Evolutionary conservation across 2,888 invertebrate species (phyloP).

Genomic region (Campoplex nolae): DNA sequence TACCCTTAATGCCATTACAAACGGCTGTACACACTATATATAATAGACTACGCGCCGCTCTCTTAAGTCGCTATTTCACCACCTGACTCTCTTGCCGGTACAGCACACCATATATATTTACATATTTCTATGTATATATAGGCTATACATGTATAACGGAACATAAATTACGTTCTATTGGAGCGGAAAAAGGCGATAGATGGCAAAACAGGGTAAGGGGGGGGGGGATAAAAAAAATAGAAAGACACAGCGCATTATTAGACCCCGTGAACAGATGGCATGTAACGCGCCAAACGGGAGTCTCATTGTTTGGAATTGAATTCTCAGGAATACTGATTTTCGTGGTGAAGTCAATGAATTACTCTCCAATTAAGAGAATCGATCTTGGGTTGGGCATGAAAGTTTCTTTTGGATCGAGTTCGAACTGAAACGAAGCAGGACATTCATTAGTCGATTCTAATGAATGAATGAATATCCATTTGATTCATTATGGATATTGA

Average conservation of each 20-base stretch:
- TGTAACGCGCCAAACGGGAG: not conserved
- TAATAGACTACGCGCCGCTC: conserved; percentile 19
- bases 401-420: too few relatives aligned
- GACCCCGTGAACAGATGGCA: conserved; percentile 41
- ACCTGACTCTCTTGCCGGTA: conserved; percentile 52
- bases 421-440: too few relatives aligned
- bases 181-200: conserved; percentile 56
- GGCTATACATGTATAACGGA: conserved; percentile 36
- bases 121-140: conserved; percentile 11
- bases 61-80: conserved; percentile 72
- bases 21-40: conserved; percentile 48
- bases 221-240: not conserved
- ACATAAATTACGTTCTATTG: conserved; percentile 64
- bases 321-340: too few relatives aligned
- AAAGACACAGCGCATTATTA: conserved; percentile 19
- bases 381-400: too few relatives aligned
- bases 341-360: too few relatives aligned
- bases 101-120: conserved; percentile 18
- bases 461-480: too few relatives aligned
- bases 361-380: too few relatives aligned
- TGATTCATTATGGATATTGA: too few relatives aligned
- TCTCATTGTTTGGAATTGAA: too few relatives aligned
- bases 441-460: too few relatives aligned
- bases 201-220: not conserved
- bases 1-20: conserved; percentile 76